Percentiles rank a stretch among this genome's conserved stretches.
Evolutionary conservation across 2,797 vertebrate species (phyloP).

Genomic region (Chiropotes sagulatus): DNA sequence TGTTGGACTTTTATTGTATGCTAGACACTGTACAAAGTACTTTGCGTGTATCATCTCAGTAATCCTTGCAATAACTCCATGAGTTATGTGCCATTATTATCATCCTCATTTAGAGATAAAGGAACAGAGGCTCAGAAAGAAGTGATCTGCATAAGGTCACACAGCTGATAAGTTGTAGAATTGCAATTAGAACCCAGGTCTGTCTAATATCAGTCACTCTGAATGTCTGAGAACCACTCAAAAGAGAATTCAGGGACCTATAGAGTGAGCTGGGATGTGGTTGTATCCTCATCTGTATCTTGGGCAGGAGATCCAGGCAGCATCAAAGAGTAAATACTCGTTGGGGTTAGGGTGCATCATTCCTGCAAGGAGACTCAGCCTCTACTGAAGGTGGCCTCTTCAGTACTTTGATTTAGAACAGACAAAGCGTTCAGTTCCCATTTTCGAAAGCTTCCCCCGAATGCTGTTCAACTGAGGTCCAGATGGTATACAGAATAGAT

Average conservation of each 20-base stretch:
- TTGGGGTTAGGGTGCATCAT: background rate
- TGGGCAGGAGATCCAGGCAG: background rate
- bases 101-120: background rate
- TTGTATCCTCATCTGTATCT: rapidly evolving
- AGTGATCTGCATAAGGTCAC: background rate
- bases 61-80: background rate
- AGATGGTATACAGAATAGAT: background rate
- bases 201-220: background rate
- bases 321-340: background rate
- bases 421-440: background rate
- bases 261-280: background rate
- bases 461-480: background rate
- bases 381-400: background rate
- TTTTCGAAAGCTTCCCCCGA: background rate
- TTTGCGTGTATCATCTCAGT: background rate
- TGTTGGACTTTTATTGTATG: background rate
- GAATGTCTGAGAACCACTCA: background rate
- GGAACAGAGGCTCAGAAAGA: background rate
- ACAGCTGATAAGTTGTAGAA: background rate
- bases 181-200: background rate
- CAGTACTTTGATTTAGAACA: background rate
- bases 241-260: background rate
- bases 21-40: background rate
- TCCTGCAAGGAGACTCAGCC: background rate
- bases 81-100: background rate